Percentiles rank a stretch among this genome's conserved stretches.
phyloP scores from a whole-genome alignment of 2,888 invertebrate species.

The Fragum sueziense region DNA sequence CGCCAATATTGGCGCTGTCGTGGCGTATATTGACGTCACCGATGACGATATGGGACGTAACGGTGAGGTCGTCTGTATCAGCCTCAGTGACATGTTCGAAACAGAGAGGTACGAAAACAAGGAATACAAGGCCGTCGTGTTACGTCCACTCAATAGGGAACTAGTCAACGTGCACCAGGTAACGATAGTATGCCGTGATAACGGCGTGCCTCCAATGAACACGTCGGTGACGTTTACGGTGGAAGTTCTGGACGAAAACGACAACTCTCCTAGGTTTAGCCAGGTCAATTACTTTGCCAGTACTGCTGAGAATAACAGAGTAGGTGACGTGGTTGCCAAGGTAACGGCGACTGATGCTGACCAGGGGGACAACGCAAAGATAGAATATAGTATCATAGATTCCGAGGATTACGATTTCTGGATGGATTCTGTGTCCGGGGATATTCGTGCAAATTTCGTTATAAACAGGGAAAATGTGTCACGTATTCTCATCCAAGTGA shows the following conservation, averaged over 20 bases:
- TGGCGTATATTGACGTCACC: constrained; percentile 71
- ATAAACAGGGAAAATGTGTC: constrained; percentile 70
- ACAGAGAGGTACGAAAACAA: constrained; percentile 68
- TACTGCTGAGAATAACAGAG: constrained; percentile 68
- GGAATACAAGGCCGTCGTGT: constrained; percentile 71
- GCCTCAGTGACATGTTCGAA: constrained; percentile 67
- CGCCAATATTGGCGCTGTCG: constrained; percentile 71
- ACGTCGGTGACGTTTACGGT: constrained; percentile 63
- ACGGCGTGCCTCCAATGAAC: constrained; percentile 63
- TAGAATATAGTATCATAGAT: constrained; percentile 61
- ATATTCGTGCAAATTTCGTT: constrained; percentile 66
- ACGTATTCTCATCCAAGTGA: constrained; percentile 62
- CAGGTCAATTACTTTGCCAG: constrained; percentile 81
- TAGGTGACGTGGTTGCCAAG: constrained; percentile 62
- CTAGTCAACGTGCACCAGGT: constrained; percentile 53
- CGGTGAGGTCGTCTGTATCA: constrained; percentile 71
- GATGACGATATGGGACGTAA: constrained; percentile 74
- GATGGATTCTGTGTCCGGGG: constrained; percentile 66
- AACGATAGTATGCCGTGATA: constrained; percentile 63
- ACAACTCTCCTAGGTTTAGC: constrained; percentile 92
- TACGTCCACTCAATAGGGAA: constrained; percentile 61
- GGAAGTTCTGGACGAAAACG: constrained; percentile 91
- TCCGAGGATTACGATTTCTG: constrained; percentile 57
- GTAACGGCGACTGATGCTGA: constrained; percentile 69
- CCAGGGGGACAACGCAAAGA: constrained; percentile 64